These are phyloP conservation scores for Harmothoe impar DNA, from an alignment of 2,888 invertebrate genomes.

Conservation along the genomic window DNA sequence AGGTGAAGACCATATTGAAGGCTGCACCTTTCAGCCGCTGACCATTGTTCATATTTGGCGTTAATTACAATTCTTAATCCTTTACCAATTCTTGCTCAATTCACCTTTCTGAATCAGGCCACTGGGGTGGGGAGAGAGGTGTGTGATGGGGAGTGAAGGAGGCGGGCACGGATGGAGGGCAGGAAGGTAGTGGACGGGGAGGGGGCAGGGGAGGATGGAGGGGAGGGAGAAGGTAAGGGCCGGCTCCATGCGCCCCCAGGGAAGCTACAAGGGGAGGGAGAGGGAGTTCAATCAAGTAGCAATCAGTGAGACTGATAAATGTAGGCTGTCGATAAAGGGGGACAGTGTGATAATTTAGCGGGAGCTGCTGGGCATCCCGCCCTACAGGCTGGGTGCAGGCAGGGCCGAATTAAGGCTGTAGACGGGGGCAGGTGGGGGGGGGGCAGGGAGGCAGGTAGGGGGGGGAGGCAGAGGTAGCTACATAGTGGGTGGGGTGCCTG, in stretches of 20 bases:
- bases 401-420: not conserved
- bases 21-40: too few species aligned
- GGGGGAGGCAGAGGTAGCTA: not conserved
- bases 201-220: too few species aligned
- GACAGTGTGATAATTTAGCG: not conserved
- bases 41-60: too few species aligned
- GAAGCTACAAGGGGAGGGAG: not conserved
- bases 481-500: not conserved
- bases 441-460: not conserved
- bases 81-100: too few species aligned
- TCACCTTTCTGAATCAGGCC: too few species aligned
- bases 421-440: not conserved
- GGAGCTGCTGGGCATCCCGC: not conserved
- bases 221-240: not conserved
- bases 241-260: not conserved
- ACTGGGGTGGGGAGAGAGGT: too few species aligned
- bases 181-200: too few species aligned
- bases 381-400: not conserved
- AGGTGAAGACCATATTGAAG: too few species aligned
- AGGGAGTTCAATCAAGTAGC: slow-evolving; percentile 25
- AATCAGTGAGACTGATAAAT: slow-evolving; percentile 14
- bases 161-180: too few species aligned
- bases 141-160: too few species aligned
- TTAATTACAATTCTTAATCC: too few species aligned
- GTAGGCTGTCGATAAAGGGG: not conserved